Conservation (phyloP, 2,797 vertebrate genomes). For the Gymnothorax reevesii region DNA sequence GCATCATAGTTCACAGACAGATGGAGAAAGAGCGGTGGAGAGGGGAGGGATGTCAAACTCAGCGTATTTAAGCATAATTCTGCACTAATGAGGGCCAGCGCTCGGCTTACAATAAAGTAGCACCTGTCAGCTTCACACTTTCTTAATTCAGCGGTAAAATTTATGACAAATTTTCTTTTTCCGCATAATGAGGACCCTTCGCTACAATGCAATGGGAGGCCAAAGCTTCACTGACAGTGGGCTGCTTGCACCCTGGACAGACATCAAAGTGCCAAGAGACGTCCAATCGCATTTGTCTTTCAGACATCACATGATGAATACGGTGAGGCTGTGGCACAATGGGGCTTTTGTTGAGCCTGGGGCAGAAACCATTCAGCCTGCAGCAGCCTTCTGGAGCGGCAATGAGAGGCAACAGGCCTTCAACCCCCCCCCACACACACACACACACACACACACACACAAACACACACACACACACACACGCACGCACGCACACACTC, state of each 20-base stretch:
- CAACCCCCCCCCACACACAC: neutral
- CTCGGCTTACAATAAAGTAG: constrained; percentile 74
- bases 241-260: constrained; percentile 79
- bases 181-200: constrained; percentile 76
- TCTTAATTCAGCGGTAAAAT: constrained; percentile 71
- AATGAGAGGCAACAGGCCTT: constrained; percentile 83
- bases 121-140: constrained; percentile 80
- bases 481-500: constrained; percentile 33
- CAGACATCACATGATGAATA: constrained; percentile 88
- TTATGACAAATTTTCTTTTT: constrained; percentile 83
- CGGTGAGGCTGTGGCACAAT: constrained; percentile 79
- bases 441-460: neutral
- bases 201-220: constrained; percentile 73
- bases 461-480: constrained; percentile 8
- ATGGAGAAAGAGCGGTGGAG: constrained; percentile 52
- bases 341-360: constrained; percentile 77
- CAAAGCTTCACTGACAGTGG: constrained; percentile 78
- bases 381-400: constrained; percentile 84
- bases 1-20: constrained; percentile 2
- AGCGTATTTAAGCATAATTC: constrained; percentile 76
- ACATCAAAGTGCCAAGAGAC: constrained; percentile 85
- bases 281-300: constrained; percentile 89
- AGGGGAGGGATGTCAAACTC: constrained; percentile 77
- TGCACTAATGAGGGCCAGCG: constrained; percentile 80
- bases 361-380: constrained; percentile 81